phyloP scores from a whole-genome alignment of 2,113 vertebrate species.

The Rhinichthys klamathensis region DNA sequence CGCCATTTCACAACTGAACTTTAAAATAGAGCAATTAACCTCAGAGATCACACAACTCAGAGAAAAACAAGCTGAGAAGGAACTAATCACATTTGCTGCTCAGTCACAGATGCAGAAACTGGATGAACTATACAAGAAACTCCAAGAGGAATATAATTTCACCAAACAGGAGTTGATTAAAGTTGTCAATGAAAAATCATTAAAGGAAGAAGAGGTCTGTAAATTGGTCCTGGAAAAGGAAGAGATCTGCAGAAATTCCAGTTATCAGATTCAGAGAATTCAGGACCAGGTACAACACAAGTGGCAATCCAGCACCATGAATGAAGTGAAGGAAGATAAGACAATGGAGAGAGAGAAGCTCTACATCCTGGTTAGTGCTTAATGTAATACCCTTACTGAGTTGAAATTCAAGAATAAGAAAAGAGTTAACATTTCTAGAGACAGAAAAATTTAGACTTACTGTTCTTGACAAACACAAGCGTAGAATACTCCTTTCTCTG shows the following conservation, averaged over 20 bases:
- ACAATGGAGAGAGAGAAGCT: conserved; percentile 79
- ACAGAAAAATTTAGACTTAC: conserved; percentile 83
- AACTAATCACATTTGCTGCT: conserved; percentile 64
- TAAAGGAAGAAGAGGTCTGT: conserved; percentile 69
- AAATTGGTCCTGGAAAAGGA: conserved; percentile 74
- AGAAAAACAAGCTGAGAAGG: conserved; percentile 73
- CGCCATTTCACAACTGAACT: conserved; percentile 61
- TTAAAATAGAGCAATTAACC: conserved; percentile 66
- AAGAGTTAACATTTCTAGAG: conserved; percentile 65
- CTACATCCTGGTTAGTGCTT: conserved; percentile 87
- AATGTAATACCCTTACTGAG: conserved; percentile 75
- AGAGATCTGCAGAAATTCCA: conserved; percentile 62
- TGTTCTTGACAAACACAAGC: conserved; percentile 65
- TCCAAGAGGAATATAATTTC: conserved; percentile 56
- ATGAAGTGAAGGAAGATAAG: conserved; percentile 71
- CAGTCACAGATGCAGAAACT: conserved; percentile 71
- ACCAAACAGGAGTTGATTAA: conserved; percentile 68
- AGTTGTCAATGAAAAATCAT: conserved; percentile 69
- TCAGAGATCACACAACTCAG: conserved; percentile 72
- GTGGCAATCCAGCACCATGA: conserved; percentile 73
- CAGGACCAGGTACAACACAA: conserved; percentile 70
- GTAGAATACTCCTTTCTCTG: too few species aligned
- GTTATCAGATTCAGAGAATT: conserved; percentile 63
- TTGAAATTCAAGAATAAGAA: conserved; percentile 63
- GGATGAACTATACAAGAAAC: conserved; percentile 72